phyloP scores from a whole-genome alignment of 2,888 invertebrate species.

The Ypsolopha scabrella region DNA sequence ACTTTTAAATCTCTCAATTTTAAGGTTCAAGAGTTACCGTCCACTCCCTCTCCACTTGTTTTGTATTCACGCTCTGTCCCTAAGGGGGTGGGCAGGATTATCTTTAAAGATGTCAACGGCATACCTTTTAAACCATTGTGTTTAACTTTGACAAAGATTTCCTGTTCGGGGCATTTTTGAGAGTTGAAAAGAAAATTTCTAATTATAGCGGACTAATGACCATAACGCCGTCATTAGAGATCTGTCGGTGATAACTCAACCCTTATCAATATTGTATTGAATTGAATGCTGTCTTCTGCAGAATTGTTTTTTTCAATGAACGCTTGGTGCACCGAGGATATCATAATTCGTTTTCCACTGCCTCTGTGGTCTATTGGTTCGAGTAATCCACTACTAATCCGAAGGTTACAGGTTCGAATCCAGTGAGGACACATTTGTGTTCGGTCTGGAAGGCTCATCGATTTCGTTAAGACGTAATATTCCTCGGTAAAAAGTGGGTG shows the following conservation, averaged over 20 bases:
- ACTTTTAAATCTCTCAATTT: not conserved
- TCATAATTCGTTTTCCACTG: too few species aligned
- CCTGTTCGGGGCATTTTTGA: not conserved
- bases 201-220: not conserved
- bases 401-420: too few species aligned
- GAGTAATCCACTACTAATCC: too few species aligned
- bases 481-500: too few species aligned
- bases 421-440: too few species aligned
- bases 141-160: not conserved
- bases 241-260: not conserved
- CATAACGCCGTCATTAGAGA: not conserved
- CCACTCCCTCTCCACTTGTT: not conserved
- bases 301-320: too few species aligned
- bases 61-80: not conserved
- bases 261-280: not conserved
- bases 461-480: too few species aligned
- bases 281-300: too few species aligned
- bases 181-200: constrained; percentile 1
- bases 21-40: not conserved
- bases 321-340: too few species aligned
- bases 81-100: not conserved
- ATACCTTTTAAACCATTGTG: not conserved
- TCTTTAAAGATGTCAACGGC: not conserved
- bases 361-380: too few species aligned
- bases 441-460: too few species aligned